Conservation (phyloP, 92 coral and sea anemone genomes). For the Epizoanthus fatuus region DNA sequence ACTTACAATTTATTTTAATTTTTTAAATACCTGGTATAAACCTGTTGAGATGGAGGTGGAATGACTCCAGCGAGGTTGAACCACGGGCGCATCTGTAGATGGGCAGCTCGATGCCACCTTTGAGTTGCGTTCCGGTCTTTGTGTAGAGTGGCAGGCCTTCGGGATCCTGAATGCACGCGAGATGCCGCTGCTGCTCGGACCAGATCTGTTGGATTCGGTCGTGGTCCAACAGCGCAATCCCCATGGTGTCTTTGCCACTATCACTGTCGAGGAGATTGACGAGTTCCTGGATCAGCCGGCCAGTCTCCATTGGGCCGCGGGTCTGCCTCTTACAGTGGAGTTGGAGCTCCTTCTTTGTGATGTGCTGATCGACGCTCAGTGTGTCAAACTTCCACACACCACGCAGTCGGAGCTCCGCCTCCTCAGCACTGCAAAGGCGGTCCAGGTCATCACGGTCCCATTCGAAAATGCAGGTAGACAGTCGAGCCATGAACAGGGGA, state of each 20-base stretch:
- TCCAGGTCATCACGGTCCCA: constrained; percentile 38
- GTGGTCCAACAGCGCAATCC: constrained; percentile 16
- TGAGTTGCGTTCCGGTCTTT: constrained; percentile 33
- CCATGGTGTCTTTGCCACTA: constrained; percentile 34
- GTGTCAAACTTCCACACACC: constrained; percentile 24
- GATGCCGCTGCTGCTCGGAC: constrained; percentile 44
- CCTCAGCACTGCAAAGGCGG: constrained; percentile 40
- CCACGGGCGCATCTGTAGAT: constrained; percentile 67
- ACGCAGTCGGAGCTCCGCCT: constrained; percentile 25
- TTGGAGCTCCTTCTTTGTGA: constrained; percentile 27
- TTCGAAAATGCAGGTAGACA: constrained; percentile 67
- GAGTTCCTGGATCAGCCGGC: not conserved
- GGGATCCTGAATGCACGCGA: constrained; percentile 67
- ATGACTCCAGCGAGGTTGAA: constrained; percentile 69
- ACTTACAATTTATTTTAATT: too few relatives aligned
- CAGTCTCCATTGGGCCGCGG: not conserved
- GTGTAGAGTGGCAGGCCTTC: constrained; percentile 50
- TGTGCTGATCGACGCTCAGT: not conserved
- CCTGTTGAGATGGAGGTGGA: constrained; percentile 60
- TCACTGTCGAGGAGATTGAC: not conserved
- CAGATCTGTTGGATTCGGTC: constrained; percentile 17
- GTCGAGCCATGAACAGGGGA: constrained; percentile 53
- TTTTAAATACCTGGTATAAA: constrained; percentile 62
- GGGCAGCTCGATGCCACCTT: constrained; percentile 50
- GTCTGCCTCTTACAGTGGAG: constrained; percentile 38